Evolutionary conservation across 1,140 invertebrate species (phyloP).

Genomic region (Capitella teleta): DNA sequence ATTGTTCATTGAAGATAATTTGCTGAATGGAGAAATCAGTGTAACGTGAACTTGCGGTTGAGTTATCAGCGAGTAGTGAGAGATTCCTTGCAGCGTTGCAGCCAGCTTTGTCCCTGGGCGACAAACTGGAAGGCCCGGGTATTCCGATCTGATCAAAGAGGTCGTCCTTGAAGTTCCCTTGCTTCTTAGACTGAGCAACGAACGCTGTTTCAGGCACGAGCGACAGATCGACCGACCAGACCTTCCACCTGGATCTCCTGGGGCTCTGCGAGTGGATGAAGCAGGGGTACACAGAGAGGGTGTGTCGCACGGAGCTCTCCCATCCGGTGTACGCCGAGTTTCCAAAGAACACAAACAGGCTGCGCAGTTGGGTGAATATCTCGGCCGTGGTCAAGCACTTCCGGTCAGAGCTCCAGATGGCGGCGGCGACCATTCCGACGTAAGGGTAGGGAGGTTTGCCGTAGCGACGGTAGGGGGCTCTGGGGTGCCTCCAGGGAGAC

Average conservation of each 20-base stretch:
- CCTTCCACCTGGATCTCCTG: neutral
- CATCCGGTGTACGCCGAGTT: neutral
- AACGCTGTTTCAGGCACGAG: neutral
- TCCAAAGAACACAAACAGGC: neutral
- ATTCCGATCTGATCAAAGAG: too few species aligned
- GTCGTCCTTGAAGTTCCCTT: too few species aligned
- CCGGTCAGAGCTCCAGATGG: neutral
- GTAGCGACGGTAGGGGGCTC: slow-evolving; percentile 1
- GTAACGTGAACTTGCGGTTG: too few species aligned
- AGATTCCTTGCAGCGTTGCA: too few species aligned
- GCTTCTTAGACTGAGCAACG: neutral
- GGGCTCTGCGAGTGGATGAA: neutral
- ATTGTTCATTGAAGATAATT: too few species aligned
- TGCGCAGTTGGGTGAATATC: neutral
- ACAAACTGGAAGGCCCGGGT: too few species aligned
- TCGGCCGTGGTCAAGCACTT: neutral
- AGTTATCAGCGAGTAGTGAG: too few species aligned
- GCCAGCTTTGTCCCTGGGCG: too few species aligned
- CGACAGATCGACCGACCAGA: neutral
- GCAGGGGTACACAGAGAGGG: neutral
- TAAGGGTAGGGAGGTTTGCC: neutral
- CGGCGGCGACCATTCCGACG: neutral
- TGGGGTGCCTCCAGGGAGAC: too few species aligned
- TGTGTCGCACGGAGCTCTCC: slow-evolving; percentile 1
- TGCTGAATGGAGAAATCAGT: too few species aligned